Evolutionary conservation across 2,888 invertebrate genomes (phyloP), one percentile per base, ranked within the genome.

Genomic region (Eulithis prunata): DNA sequence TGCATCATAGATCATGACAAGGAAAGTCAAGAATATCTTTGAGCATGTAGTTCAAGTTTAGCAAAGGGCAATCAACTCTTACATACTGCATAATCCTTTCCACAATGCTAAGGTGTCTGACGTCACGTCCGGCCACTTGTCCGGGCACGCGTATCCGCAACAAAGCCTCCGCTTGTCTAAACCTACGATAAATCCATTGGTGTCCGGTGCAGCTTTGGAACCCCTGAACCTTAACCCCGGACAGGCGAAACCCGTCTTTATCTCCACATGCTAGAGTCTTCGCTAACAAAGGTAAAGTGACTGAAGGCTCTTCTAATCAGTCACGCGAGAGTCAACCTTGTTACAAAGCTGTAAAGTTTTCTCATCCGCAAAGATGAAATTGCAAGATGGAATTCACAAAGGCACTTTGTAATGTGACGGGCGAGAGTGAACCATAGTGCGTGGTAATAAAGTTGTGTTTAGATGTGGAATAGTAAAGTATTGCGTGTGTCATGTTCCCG

Each of bases 111-210:
- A 64, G 46, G 58, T 51, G 12, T 28, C 56, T 59, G 11, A 28
- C 32, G 56, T 65, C 56, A 60, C 56, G 51, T 41, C n/a, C 55
- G 59, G 46, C 56, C 60, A 60, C 64, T 59, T 63, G 62, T 52
- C 66, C 14, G 56, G 52, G 28, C 55, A 76, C 79, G 84, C 84
- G 84, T 85, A 81, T 82, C 83, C 78, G 80, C 80, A 80, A 86
- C 85, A 87, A 87, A 88, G 86, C 86, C 78, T 85, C 81, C 85
- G 78, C 75, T 80, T 82, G 83, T 84, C 84, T 83, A 83, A 85
- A 83, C 85, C 84, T 81, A 79, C 85, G 83, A 87, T 87, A 87
- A 86, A 86, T 86, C 87, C 83, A 83, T 84, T 84, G 84, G 85
- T 85, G 86, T 87, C 87, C 85, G 73, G 77, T 78, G 84, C 87